Evolutionary conservation across 2,797 vertebrate species (phyloP).

Genomic region (Gymnodraco acuticeps): DNA sequence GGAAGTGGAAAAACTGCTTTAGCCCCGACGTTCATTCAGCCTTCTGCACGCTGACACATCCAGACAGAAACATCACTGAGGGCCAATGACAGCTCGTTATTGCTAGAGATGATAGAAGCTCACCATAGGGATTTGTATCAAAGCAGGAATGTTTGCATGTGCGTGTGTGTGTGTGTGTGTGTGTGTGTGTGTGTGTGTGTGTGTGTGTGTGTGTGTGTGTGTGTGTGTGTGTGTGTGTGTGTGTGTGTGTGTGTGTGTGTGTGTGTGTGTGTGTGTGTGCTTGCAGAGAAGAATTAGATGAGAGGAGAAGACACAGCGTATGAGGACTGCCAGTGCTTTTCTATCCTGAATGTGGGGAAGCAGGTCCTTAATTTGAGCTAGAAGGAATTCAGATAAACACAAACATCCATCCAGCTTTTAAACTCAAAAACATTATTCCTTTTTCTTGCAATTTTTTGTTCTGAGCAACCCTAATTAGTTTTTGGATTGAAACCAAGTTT

Average conservation of each 20-base stretch:
- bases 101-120: slow-evolving; percentile 78
- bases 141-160: slow-evolving; percentile 71
- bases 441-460: slow-evolving; percentile 8
- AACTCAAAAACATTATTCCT: slow-evolving; percentile 21
- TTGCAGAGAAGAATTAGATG: slow-evolving; percentile 54
- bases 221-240: too few species aligned
- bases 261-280: slow-evolving; percentile 28
- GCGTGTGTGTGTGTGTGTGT: slow-evolving; percentile 14
- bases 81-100: slow-evolving; percentile 84
- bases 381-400: slow-evolving; percentile 7
- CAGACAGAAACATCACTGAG: slow-evolving; percentile 80
- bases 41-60: slow-evolving; percentile 74
- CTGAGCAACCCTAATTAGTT: slow-evolving; percentile 10
- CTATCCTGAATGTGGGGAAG: slow-evolving; percentile 40
- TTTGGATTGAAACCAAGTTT: slow-evolving; percentile 13
- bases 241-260: slow-evolving; percentile 3
- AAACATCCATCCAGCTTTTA: slow-evolving; percentile 23
- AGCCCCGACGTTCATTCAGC: slow-evolving; percentile 75
- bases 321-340: slow-evolving; percentile 54
- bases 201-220: too few species aligned
- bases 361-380: slow-evolving; percentile 8
- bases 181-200: slow-evolving; percentile 5
- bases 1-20: slow-evolving; percentile 78
- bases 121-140: slow-evolving; percentile 79
- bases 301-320: slow-evolving; percentile 60